phyloP scores from a whole-genome alignment of 2,113 vertebrate species.

The Irena cyanogastra region DNA sequence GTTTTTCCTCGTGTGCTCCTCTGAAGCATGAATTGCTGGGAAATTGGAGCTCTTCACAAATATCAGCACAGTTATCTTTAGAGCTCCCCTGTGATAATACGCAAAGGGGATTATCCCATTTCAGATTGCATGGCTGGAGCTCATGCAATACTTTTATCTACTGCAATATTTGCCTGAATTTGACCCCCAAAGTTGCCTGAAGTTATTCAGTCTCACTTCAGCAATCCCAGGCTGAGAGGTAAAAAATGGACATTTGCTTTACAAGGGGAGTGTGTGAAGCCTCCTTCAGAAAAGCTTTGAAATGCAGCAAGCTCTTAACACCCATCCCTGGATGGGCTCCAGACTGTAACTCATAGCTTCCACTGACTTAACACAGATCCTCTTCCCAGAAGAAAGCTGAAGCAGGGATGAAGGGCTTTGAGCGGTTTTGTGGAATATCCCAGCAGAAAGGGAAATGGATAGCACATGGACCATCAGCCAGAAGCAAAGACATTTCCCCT shows the following conservation, averaged over 20 bases:
- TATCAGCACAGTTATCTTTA: not conserved
- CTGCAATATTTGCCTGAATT: not conserved
- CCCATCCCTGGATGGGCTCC: not conserved
- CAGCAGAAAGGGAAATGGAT: fast-evolving
- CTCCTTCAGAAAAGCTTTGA: not conserved
- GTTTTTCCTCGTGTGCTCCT: not conserved
- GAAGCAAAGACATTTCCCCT: not conserved
- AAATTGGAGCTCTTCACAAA: not conserved
- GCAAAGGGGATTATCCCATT: not conserved
- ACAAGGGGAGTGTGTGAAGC: not conserved
- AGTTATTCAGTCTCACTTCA: not conserved
- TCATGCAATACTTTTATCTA: not conserved
- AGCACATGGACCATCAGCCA: not conserved
- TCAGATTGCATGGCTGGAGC: not conserved
- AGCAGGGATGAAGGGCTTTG: not conserved
- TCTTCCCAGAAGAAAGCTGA: not conserved
- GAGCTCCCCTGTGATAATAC: not conserved
- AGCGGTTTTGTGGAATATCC: not conserved
- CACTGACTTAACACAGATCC: not conserved
- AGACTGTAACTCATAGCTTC: not conserved
- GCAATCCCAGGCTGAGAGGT: not conserved
- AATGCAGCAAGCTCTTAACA: not conserved
- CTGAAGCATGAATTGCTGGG: fast-evolving
- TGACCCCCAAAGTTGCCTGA: not conserved
- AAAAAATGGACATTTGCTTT: not conserved